Base-by-base conservation (phyloP, 2,888 invertebrate genomes). In the Drosophila maculinotata region DNA sequence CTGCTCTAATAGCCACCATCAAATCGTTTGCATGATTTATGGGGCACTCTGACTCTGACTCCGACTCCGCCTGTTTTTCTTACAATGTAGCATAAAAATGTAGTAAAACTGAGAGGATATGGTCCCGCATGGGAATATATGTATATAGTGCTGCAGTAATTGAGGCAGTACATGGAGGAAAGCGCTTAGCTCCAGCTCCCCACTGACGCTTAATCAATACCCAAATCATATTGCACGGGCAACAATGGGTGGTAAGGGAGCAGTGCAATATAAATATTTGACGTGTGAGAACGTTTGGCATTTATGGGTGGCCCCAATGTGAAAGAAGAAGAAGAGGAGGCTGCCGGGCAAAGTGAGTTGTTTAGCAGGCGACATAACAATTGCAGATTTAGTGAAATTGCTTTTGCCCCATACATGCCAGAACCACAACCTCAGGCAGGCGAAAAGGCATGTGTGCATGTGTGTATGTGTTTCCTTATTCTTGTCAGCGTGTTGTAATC, bases 351-450 rank as follows among this genome's bases (percentile, higher is more conserved):
- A 78, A 81, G 79, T 79, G 79, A 82, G 75, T 85, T 81, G 80
- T 82, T 85, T 75, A 79, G 82, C 84, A 75, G 80, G 76, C 83
- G 74, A 83, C 83, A 83, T 83, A 83, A 83, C 82, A 83, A 83
- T 83, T 86, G 82, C 82, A 83, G 80, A 83, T 83, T 83, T 86
- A 76, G 74, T 86, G 81, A 80, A 83, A 83, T 83, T 83, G 80
- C 86, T 83, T 86, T 83, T 76, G 69, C 67, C 64, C 54, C 33
- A 68, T 41, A 23, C 69, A n/a, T n/a, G n/a, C n/a, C n/a, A n/a
- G n/a, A n/a, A n/a, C 56, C 59, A 57, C 57, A 52, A 28, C 14
- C 39, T 12, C 38, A 45, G 38, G 47, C 53, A 56, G 35, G 28
- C 54, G 30, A 45, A 44, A 38, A 47, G 49, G 52, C 48, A 35